A percentile compares a stretch with the other conserved stretches of the same genome.
Evolutionary conservation across 2,888 invertebrate species (phyloP).

Genomic region (Drosophila peninsularis): DNA sequence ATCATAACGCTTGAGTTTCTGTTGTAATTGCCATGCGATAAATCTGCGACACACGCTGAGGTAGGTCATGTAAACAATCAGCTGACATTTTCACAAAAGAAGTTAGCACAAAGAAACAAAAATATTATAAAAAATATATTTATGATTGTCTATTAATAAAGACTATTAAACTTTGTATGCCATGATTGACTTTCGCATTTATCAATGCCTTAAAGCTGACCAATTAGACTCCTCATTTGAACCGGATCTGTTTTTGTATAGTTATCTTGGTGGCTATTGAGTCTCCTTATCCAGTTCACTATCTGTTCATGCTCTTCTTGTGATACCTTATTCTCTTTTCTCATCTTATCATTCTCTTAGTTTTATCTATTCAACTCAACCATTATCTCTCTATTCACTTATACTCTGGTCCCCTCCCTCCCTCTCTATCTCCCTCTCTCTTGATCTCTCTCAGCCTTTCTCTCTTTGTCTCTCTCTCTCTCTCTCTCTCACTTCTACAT

Average conservation of each 20-base stretch:
- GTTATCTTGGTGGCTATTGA: too few relatives aligned
- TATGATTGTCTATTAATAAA: conserved; percentile 6
- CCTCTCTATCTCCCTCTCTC: not conserved
- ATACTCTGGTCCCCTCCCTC: too few relatives aligned
- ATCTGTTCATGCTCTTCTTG: too few relatives aligned
- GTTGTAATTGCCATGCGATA: conserved; percentile 67
- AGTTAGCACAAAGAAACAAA: not conserved
- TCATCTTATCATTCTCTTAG: not conserved
- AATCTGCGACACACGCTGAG: conserved; percentile 62
- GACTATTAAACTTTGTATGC: not conserved
- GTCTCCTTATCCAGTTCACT: too few relatives aligned
- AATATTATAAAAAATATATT: not conserved
- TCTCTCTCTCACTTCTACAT: too few relatives aligned
- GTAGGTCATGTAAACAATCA: conserved; percentile 74
- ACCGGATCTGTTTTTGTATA: not conserved
- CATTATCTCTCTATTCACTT: too few relatives aligned
- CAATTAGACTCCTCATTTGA: not conserved
- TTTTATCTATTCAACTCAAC: not conserved
- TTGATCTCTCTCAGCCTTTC: not conserved
- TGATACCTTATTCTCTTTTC: too few relatives aligned
- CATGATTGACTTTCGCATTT: not conserved
- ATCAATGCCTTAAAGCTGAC: not conserved
- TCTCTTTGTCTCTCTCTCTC: too few relatives aligned
- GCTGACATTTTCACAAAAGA: conserved; percentile 43
- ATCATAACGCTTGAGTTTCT: conserved; percentile 52